Evolutionary conservation across 2,113 vertebrate species (phyloP), one percentile per base, ranked within the genome.

Genomic region (Podarcis muralis): DNA sequence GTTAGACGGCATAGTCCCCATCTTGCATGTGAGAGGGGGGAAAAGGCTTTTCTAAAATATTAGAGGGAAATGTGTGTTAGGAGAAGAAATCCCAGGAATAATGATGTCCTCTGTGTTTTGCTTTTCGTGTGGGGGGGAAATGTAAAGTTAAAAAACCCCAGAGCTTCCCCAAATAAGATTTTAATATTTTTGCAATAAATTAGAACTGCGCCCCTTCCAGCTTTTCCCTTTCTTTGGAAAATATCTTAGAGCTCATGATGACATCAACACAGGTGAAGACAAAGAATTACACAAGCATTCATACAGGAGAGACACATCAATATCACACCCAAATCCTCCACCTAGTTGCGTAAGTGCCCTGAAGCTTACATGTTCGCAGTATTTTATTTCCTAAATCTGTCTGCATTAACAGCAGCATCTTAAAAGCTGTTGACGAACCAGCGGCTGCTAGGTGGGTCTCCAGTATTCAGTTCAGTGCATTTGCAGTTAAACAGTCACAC

Each of bases 401-500:
- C 87, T 76, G 37, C 25, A 59, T 57, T 72, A 80, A 62, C 48
- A 18, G 82, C 53, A 27, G 76, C 35, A 18, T 78, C 68, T 83
- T 32, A 30, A 57, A 81, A 68, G 3, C n/a, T 27, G 30, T 53
- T 62, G 43, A 77, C 59, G 62, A 35, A 37, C n/a, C 27, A 62
- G 40, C 5, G 18, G 65, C 62, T 59, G 43, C 53, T 78, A 53
- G 80, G 20, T 23, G 23, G 62, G 5, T 6, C 72, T 62, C 62
- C 62, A 5, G 68, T 20, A 3, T 35, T 90, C 89, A 90, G 66
- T 90, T 90, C 74, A 90, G 18, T 22, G 65, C 37, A 32, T 83
- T 71, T 59, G 81, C 15, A 32, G 85, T 32, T 79, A 90, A 43
- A 72, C 98, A 99, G 96, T 98, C 98, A 27, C 98, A 99, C 92